A percentile compares a stretch with the other conserved stretches of the same genome.
These are phyloP conservation scores for Phoxinus phoxinus DNA, from an alignment of 2,113 vertebrate species.

Conservation along the genomic window DNA sequence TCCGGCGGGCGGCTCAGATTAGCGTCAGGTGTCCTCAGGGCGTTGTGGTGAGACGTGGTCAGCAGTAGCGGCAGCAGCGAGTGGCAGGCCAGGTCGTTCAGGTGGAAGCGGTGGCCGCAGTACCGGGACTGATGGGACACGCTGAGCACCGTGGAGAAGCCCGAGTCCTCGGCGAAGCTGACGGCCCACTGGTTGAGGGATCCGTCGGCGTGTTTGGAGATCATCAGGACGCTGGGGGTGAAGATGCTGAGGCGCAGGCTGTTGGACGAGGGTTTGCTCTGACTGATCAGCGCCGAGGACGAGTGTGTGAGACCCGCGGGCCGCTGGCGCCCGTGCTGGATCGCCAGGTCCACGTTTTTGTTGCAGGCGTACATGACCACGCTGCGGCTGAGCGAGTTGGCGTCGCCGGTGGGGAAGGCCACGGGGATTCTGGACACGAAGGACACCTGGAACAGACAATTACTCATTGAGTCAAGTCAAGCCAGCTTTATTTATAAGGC, in stretches of 20 bases:
- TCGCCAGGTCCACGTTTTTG: conserved; percentile 94
- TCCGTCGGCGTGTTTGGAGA: conserved; percentile 96
- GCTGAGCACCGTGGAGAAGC: conserved; percentile 96
- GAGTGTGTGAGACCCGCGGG: conserved; percentile 78
- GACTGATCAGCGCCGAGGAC: conserved; percentile 75
- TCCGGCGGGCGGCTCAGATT: conserved; percentile 58
- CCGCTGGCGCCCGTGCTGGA: conserved; percentile 93
- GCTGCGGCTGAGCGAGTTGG: conserved; percentile 94
- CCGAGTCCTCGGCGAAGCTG: conserved; percentile 96
- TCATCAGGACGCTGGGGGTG: conserved; percentile 97
- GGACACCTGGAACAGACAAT: conserved; percentile 82
- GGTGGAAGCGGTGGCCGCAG: conserved; percentile 98
- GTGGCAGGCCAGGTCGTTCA: conserved; percentile 96
- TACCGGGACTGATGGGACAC: conserved; percentile 97
- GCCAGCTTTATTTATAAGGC: no score
- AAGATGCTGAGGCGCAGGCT: conserved; percentile 94
- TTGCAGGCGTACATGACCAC: conserved; percentile 98
- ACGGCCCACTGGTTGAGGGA: conserved; percentile 97
- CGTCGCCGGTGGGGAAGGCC: conserved; percentile 94
- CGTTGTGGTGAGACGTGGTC: conserved; percentile 97
- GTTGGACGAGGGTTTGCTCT: conserved; percentile 79
- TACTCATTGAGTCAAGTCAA: no score
- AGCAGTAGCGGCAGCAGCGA: conserved; percentile 93
- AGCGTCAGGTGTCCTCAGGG: conserved; percentile 81
- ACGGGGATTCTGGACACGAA: conserved; percentile 98